These are phyloP conservation scores for Zaprionus bogoriensis DNA, from an alignment of 2,888 invertebrate species.

Conservation along the genomic window DNA sequence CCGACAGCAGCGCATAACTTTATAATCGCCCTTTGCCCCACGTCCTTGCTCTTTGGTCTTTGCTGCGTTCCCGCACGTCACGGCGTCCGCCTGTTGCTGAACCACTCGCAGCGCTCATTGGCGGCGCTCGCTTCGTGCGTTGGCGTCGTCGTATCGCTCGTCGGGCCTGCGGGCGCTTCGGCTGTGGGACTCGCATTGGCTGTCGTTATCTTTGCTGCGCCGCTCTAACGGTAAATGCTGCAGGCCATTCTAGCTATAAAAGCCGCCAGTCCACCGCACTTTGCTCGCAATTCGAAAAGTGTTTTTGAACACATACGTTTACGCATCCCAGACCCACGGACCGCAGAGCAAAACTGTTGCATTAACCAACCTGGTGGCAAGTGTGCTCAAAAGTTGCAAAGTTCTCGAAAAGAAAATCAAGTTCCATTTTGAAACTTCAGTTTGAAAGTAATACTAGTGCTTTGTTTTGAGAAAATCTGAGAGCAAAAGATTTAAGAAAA, in stretches of 20 bases:
- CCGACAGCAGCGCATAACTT: too few relatives aligned
- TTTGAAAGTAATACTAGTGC: conserved; percentile 20
- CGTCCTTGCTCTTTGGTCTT: neutral
- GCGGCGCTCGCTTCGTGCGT: conserved; percentile 48
- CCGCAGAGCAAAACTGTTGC: conserved; percentile 24
- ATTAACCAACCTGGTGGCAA: conserved; percentile 37
- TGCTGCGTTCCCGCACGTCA: too few relatives aligned
- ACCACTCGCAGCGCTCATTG: conserved; percentile 59
- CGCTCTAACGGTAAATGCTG: conserved; percentile 30
- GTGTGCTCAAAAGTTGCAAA: conserved; percentile 14
- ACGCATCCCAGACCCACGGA: neutral
- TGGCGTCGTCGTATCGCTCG: conserved; percentile 31
- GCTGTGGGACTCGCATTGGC: conserved; percentile 57
- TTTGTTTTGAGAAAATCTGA: neutral
- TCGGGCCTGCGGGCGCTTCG: conserved; percentile 43
- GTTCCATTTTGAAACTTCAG: neutral
- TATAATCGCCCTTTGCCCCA: neutral
- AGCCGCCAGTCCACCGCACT: conserved; percentile 69
- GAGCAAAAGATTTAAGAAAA: conserved; percentile 15
- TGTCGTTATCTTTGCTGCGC: conserved; percentile 53
- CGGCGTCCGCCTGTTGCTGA: conserved; percentile 56
- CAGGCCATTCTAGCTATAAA: conserved; percentile 70
- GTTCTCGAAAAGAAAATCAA: conserved; percentile 21
- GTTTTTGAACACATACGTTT: conserved; percentile 32
- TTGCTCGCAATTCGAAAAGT: conserved; percentile 67